These are phyloP conservation scores for Teinopalpus imperialis DNA, from an alignment of 2,888 invertebrate species.

Conservation along the genomic window DNA sequence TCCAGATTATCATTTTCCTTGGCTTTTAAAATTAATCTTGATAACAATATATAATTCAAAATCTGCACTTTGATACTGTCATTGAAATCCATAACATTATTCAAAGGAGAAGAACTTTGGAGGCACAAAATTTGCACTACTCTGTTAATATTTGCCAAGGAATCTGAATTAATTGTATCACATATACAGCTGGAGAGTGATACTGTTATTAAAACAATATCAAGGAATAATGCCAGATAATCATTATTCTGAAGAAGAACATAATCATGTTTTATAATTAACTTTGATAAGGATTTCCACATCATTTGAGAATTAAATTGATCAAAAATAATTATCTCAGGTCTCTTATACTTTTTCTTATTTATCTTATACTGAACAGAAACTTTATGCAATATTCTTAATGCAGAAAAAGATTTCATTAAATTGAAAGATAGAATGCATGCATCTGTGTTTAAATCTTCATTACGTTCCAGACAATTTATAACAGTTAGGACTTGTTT, in stretches of 20 bases:
- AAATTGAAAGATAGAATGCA: slow-evolving; percentile 54
- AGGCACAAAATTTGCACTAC: slow-evolving; percentile 52
- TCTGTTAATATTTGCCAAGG: slow-evolving; percentile 32
- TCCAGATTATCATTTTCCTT: slow-evolving; percentile 46
- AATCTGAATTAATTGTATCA: not conserved
- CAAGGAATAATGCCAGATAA: slow-evolving; percentile 40
- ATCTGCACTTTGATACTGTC: slow-evolving; percentile 41
- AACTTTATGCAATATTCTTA: slow-evolving; percentile 51
- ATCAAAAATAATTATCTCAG: slow-evolving; percentile 31
- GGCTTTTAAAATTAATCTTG: slow-evolving; percentile 41
- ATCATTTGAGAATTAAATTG: slow-evolving; percentile 36
- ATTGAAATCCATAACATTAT: slow-evolving; percentile 37
- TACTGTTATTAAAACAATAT: slow-evolving; percentile 45
- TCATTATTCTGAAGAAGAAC: slow-evolving; percentile 39
- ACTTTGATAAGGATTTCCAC: slow-evolving; percentile 44
- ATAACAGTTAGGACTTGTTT: slow-evolving; percentile 48
- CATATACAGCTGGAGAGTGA: slow-evolving; percentile 33
- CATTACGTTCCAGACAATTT: slow-evolving; percentile 46
- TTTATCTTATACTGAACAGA: slow-evolving; percentile 33
- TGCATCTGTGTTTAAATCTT: slow-evolving; percentile 44
- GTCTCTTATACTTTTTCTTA: slow-evolving; percentile 7
- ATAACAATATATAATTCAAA: slow-evolving; percentile 49
- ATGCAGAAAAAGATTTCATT: slow-evolving; percentile 45
- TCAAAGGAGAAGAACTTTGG: slow-evolving; percentile 41
- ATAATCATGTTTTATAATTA: slow-evolving; percentile 42